A percentile compares a stretch with the other conserved stretches of the same genome.
phyloP scores from a whole-genome alignment of 2,888 invertebrate genomes.

The Malthinus seriepunctatus region DNA sequence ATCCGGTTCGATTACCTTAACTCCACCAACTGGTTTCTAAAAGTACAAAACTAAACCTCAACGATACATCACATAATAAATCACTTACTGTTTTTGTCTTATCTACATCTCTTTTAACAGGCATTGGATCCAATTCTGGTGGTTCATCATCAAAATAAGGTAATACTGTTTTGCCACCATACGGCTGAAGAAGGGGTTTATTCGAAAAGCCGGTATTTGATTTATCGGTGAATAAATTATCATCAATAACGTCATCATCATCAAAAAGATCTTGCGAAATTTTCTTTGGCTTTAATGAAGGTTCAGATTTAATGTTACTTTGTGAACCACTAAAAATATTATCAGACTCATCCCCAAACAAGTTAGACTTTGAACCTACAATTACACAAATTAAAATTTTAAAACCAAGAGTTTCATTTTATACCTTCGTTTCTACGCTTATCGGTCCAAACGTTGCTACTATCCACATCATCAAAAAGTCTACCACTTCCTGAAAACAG shows the following conservation, averaged over 20 bases:
- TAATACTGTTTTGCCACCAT: conserved; percentile 33
- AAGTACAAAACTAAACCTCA: conserved; percentile 30
- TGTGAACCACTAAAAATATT: conserved; percentile 16
- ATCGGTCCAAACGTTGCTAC: conserved; percentile 34
- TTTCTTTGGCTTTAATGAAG: conserved; percentile 26
- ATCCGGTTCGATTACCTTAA: conserved; percentile 60
- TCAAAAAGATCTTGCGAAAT: conserved; percentile 46
- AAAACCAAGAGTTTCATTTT: conserved; percentile 3
- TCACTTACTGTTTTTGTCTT: conserved; percentile 9
- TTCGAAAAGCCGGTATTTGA: conserved; percentile 23
- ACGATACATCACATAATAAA: background rate
- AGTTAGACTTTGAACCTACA: conserved; percentile 17
- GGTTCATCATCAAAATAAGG: conserved; percentile 47
- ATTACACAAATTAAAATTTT: background rate
- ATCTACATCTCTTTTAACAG: background rate
- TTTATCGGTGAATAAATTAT: conserved; percentile 40
- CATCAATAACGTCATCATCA: conserved; percentile 46
- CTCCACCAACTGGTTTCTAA: conserved; percentile 66
- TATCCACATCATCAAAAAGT: conserved; percentile 53
- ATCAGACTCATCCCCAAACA: conserved; percentile 34
- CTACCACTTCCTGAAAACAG: conserved; percentile 47
- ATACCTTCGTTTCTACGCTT: conserved; percentile 7
- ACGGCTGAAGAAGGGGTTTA: conserved; percentile 29
- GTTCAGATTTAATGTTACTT: background rate
- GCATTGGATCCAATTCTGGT: conserved; percentile 38